A percentile compares a stretch with the other conserved stretches of the same genome.
Conservation (phyloP, 2,113 vertebrate species). For the Delphinus delphis region DNA sequence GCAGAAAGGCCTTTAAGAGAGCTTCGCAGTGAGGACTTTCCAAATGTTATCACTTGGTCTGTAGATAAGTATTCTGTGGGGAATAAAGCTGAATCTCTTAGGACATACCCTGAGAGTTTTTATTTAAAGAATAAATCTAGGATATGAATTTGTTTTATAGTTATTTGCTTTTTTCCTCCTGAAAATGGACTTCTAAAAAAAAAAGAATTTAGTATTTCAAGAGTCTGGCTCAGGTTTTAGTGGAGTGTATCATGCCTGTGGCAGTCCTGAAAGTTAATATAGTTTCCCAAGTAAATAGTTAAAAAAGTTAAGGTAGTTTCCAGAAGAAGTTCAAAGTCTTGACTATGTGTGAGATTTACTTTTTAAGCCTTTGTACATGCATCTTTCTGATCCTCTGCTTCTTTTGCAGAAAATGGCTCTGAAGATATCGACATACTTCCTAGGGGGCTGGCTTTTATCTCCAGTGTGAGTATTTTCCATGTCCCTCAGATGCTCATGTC, state of each 20-base stretch:
- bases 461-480: slow-evolving; percentile 82
- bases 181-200: neutral
- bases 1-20: neutral
- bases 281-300: slow-evolving; percentile 38
- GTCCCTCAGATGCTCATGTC: neutral
- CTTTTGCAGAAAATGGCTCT: slow-evolving; percentile 84
- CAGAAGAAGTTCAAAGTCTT: neutral
- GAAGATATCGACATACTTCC: slow-evolving; percentile 89
- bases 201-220: neutral
- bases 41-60: neutral
- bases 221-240: neutral
- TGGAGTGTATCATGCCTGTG: neutral
- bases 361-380: neutral
- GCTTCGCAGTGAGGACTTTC: neutral
- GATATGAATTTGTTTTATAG: neutral
- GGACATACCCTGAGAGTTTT: neutral
- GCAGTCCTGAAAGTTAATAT: slow-evolving; percentile 19
- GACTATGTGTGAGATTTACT: neutral
- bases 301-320: slow-evolving; percentile 21
- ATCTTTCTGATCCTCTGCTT: slow-evolving; percentile 46
- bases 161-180: neutral
- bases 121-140: slow-evolving; percentile 44
- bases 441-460: slow-evolving; percentile 87
- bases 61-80: neutral
- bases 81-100: neutral